Evolutionary conservation across 1,140 invertebrate genomes (phyloP).

Genomic region (Eriosoma lanigerum): DNA sequence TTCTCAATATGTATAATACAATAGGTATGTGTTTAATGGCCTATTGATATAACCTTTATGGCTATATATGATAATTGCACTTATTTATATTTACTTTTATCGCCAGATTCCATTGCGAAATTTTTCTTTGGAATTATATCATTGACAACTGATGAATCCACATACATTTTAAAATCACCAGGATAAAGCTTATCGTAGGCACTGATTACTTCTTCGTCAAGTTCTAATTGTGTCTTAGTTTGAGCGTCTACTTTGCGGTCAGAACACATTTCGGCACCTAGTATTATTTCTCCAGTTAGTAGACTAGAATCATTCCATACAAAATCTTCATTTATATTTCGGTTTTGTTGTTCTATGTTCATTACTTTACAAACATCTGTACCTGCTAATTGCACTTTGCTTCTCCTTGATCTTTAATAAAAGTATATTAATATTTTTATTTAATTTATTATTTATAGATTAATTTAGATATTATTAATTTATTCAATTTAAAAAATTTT

Average conservation of each 20-base stretch:
- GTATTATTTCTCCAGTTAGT: conserved; percentile 23
- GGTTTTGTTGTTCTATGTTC: conserved; percentile 34
- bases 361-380: background rate
- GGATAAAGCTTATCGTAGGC: conserved; percentile 29
- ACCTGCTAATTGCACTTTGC: too few species aligned
- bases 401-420: too few species aligned
- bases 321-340: conserved; percentile 25
- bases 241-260: conserved; percentile 18
- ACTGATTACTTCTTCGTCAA: background rate
- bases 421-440: too few species aligned
- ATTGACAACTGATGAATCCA: background rate
- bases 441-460: too few species aligned
- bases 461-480: too few species aligned
- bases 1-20: too few species aligned
- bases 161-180: background rate
- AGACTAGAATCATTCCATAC: conserved; percentile 10
- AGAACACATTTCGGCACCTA: conserved; percentile 25
- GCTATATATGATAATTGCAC: too few species aligned
- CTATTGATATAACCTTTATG: too few species aligned
- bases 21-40: too few species aligned
- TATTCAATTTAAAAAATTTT: too few species aligned
- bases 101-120: background rate
- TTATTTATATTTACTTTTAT: conserved; percentile 9
- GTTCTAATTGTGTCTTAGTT: conserved; percentile 1
- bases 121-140: background rate